A percentile compares a stretch with the other conserved stretches of the same genome.
Evolutionary conservation across 2,113 vertebrate genomes (phyloP).

Genomic region (Procapra przewalskii): DNA sequence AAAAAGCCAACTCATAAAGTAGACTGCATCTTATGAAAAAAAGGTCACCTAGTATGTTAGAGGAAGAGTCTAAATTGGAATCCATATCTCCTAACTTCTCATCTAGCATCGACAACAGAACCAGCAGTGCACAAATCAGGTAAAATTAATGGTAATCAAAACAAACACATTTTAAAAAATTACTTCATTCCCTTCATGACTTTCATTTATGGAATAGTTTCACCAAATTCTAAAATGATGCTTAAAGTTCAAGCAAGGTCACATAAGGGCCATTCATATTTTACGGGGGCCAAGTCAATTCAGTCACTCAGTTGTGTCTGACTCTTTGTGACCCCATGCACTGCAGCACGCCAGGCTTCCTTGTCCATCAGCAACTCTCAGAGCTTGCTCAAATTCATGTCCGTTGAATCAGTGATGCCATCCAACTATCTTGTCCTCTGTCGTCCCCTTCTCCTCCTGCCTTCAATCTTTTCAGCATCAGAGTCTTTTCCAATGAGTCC

Average conservation of each 20-base stretch:
- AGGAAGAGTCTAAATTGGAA: not conserved
- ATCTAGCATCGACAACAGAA: not conserved
- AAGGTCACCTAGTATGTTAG: not conserved
- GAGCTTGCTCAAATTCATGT: not conserved
- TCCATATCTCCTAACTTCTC: not conserved
- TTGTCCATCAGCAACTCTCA: not conserved
- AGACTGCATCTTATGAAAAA: not conserved
- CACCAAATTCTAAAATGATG: not conserved
- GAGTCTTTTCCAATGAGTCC: not conserved
- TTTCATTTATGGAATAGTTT: constrained; percentile 11
- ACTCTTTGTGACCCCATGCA: not conserved
- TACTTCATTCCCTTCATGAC: not conserved
- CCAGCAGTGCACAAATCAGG: not conserved
- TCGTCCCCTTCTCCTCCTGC: not conserved
- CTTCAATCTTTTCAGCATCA: not conserved
- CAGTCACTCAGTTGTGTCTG: not conserved
- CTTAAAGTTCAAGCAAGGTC: not conserved
- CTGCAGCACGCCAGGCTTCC: not conserved
- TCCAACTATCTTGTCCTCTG: not conserved
- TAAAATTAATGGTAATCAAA: not conserved
- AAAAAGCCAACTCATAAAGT: not conserved
- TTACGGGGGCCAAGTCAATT: not conserved
- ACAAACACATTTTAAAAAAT: not conserved
- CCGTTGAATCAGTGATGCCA: not conserved
- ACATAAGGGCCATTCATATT: not conserved